Conservation (phyloP, 2,888 invertebrate genomes). For the Sialis lutaria region DNA sequence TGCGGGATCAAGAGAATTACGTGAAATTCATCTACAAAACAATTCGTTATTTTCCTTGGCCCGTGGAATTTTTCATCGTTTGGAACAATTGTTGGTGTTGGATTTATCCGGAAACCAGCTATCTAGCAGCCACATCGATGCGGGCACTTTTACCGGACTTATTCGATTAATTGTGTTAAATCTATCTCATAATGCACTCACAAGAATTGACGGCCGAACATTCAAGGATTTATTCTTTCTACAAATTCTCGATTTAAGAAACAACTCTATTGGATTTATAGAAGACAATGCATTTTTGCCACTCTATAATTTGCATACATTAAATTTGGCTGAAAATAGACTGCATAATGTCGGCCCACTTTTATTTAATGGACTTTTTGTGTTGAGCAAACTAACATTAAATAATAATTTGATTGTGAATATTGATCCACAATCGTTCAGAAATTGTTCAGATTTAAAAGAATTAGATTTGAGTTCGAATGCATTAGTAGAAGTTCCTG, state of each 20-base stretch:
- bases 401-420: conserved; percentile 71
- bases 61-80: conserved; percentile 62
- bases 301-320: conserved; percentile 72
- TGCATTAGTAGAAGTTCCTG: conserved; percentile 63
- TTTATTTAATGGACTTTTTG: conserved; percentile 68
- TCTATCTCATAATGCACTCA: conserved; percentile 70
- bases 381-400: conserved; percentile 65
- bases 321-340: conserved; percentile 77
- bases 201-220: conserved; percentile 63
- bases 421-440: conserved; percentile 65
- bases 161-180: conserved; percentile 72
- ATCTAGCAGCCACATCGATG: conserved; percentile 68
- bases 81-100: conserved; percentile 68
- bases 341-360: conserved; percentile 65
- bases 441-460: conserved; percentile 74
- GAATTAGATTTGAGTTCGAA: conserved; percentile 81
- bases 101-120: conserved; percentile 74
- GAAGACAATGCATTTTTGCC: conserved; percentile 78
- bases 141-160: conserved; percentile 69
- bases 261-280: conserved; percentile 76
- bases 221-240: conserved; percentile 77
- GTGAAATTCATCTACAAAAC: conserved; percentile 69
- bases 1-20: conserved; percentile 60
- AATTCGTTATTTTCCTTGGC: conserved; percentile 72
- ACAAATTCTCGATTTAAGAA: conserved; percentile 69